Evolutionary conservation across 2,888 invertebrate genomes (phyloP), one percentile per base, ranked within the genome.

Genomic region (Synergus umbraculus): DNA sequence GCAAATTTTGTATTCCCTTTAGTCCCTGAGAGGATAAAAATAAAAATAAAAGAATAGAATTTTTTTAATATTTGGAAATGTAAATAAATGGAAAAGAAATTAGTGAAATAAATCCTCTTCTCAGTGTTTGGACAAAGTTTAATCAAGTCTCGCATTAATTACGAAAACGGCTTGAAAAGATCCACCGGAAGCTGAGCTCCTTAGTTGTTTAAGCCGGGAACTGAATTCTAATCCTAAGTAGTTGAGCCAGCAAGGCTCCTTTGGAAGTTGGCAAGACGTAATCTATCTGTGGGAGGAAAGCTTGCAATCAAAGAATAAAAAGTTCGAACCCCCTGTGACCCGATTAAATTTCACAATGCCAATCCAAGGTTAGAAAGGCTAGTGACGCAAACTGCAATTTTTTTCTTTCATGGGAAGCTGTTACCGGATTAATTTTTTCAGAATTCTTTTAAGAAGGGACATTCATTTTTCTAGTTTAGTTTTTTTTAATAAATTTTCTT

Each of bases 171-270:
- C 49, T 69, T 44, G 69, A 69, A 49, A 69, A 49, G 49, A 49
- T 69, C n/a, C 69, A 46, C 69, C 49, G 49, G 69, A 69, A 49
- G 49, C 29, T 69, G 13, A 67, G 43, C 15, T 49, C n/a, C 69
- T 69, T 69, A 29, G 69, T 29, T 49, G 69, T 69, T 69, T 69
- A 69, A 69, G 69, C 46, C 46, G 15, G 15, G 69, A 69, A 46
- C 46, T 69, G 69, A 69, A 49, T 69, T 67, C 67, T 67, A 67
- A 67, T 67, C 44, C 46, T 46, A 15, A 69, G 22, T 29, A 46
- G 69, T 54, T 54, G 15, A 69, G 29, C 69, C 29, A n/a, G 12
- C 49, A 69, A 69, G 46, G 9, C 22, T 69, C 67, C 9, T 18
- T 49, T 41, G 15, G 18, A 29, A 69, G 49, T 49, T 49, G 7